Evolutionary conservation across 2,113 vertebrate species (phyloP), one percentile per base, ranked within the genome.

Genomic region (Oncorhynchus nerka): DNA sequence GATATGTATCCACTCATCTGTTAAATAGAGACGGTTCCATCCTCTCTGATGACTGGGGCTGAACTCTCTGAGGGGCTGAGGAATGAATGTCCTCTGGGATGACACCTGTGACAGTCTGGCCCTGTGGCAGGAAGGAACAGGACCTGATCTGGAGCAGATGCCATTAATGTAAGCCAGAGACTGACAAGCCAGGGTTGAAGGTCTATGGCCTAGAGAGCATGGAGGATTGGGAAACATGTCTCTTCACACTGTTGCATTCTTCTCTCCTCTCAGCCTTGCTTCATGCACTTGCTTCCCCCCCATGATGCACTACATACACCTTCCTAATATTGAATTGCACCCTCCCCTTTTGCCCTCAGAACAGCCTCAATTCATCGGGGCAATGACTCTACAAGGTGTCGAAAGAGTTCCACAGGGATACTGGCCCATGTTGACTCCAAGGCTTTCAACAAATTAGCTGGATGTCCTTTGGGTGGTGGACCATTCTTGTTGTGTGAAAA

Each of bases 21-120:
- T 45, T 32, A 83, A 79, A 83, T 73, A 68, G 51, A 51, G 77
- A 81, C 55, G 19, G 71, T 67, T 34, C 16, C 70, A 57, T 84
- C 75, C 67, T 69, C 28, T 71, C 39, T 22, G 69, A 78, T 62
- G 69, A 9, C 49, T 20, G 22, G 39, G 12, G 22, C 45, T 24
- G 20, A 24, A 48, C 67, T 8, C 70, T 77, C 75, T 66, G 45
- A 74, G 24, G 67, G 45, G 13, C 11, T 24, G 48, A 22, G 22
- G 22, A 22, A 11, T 45, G 39, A 12, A 45, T 45, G 39, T 45
- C 39, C 9, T 45, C 48, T 64, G 74, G 26, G 68, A 75, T 11
- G 57, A 34, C 39, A 67, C 59, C 73, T 75, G 78, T 57, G 68
- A 79, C 59, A 70, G 68, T 16, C 49, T 15, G 59, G 34, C 9